Evolutionary conservation across 2,888 invertebrate species (phyloP), one percentile per base, ranked within the genome.

Genomic region (Andrena praecox): DNA sequence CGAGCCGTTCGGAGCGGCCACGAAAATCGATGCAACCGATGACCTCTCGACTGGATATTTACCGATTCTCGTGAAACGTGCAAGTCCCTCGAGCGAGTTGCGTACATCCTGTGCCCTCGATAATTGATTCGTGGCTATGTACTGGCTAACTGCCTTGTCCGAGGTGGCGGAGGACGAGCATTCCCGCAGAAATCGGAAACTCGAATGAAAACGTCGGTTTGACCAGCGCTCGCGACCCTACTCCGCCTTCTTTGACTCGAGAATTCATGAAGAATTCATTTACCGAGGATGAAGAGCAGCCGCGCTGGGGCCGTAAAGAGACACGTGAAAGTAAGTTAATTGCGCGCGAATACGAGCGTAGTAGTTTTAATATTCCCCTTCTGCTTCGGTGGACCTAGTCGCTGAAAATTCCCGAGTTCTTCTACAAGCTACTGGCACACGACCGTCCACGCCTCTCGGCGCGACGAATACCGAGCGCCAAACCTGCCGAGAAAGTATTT

Each of bases 21-120:
- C 29, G 56, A 77, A 80, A 80, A 85, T 87, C 79, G 80, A 35
- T 71, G 48, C 71, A 60, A 60, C 68, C 42, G 68, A 78, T 68
- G 77, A 71, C 77, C 80, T 78, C 84, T 80, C 83, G 85, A 80
- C 86, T 80, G 60, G 42, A 69, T 80, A 66, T 63, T 72, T 66
- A 63, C 66, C 74, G 75, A 82, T 75, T 75, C 75, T 68, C 56
- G 62, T 48, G 66, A 83, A 75, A 62, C 63, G 42, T 52, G 29
- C 56, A 24, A 35, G 50, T 66, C 29, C 33, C 56, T 48, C 29
- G 67, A 24, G 56, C 56, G 54, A n/a, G 35, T 12, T 24, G 8
- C 35, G 52, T 33, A 20, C 27, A 54, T 60, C 75, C 33, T 59
- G 70, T 50, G 70, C 50, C 29, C 62, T 42, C 42, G 75, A 62